These are phyloP conservation scores for Sciurus carolinensis DNA, from an alignment of 2,797 vertebrate species.

Conservation along the genomic window DNA sequence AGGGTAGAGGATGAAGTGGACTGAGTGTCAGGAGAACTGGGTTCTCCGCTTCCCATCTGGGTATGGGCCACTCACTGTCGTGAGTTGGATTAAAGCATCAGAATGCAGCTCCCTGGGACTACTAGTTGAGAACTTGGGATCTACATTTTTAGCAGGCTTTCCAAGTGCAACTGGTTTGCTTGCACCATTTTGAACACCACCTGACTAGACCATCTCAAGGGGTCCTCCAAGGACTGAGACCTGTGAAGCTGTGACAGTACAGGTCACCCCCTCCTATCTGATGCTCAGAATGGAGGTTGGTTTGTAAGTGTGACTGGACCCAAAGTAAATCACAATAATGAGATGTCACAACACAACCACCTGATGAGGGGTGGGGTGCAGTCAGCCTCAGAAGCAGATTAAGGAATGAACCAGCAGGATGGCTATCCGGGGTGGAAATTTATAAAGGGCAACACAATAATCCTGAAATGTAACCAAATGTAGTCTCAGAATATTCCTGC, in stretches of 20 bases:
- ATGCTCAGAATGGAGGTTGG: background rate
- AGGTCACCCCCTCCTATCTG: background rate
- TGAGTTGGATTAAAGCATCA: background rate
- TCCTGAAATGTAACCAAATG: background rate
- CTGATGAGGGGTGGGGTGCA: background rate
- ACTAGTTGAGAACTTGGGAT: background rate
- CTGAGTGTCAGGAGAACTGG: background rate
- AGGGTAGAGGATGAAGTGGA: background rate
- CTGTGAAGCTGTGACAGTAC: background rate
- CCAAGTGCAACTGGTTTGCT: background rate
- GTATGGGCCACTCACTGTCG: background rate
- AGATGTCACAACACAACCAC: background rate
- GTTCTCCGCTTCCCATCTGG: background rate
- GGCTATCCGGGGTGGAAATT: background rate
- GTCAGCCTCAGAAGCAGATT: background rate
- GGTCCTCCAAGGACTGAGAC: background rate
- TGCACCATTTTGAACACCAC: background rate
- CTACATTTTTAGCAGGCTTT: constrained; percentile 5
- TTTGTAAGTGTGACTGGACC: background rate
- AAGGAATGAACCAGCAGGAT: background rate
- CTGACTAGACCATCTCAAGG: background rate
- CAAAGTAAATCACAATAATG: background rate
- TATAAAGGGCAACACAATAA: background rate
- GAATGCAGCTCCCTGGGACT: background rate
- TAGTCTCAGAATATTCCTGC: background rate